These are phyloP conservation scores for Tipula lateralis DNA, from an alignment of 2,888 invertebrate genomes.

Conservation along the genomic window DNA sequence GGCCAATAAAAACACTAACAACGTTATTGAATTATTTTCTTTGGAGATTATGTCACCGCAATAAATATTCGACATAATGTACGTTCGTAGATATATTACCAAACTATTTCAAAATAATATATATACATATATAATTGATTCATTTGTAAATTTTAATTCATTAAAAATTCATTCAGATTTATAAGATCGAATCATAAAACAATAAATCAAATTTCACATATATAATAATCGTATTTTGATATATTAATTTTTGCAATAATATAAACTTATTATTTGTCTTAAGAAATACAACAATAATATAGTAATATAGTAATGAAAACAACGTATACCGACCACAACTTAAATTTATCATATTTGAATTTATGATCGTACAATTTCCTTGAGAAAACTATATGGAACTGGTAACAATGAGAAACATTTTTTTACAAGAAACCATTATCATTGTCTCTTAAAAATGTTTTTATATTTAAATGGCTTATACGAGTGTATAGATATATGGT, in stretches of 20 bases:
- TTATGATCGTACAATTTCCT: constrained; percentile 15
- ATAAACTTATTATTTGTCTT: constrained; percentile 7
- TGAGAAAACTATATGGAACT: not conserved
- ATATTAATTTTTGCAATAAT: constrained; percentile 20
- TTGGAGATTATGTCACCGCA: not conserved
- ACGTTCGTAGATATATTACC: not conserved
- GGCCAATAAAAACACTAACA: not conserved
- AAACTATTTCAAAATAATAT: not conserved
- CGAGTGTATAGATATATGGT: no score
- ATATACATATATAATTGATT: no score
- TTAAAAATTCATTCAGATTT: not conserved
- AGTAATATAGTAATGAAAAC: no score
- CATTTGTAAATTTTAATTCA: constrained; percentile 15
- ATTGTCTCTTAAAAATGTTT: not conserved
- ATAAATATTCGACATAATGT: not conserved
- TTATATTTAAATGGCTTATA: not conserved
- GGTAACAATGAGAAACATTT: not conserved
- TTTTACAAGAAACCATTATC: not conserved
- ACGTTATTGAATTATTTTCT: not conserved
- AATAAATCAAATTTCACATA: not conserved
- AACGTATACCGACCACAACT: not conserved
- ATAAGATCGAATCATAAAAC: not conserved
- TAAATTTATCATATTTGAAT: constrained; percentile 11
- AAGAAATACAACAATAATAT: not conserved
- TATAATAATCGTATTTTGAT: not conserved